phyloP scores from a whole-genome alignment of 2,888 invertebrate species.

The Agrochola litura region DNA sequence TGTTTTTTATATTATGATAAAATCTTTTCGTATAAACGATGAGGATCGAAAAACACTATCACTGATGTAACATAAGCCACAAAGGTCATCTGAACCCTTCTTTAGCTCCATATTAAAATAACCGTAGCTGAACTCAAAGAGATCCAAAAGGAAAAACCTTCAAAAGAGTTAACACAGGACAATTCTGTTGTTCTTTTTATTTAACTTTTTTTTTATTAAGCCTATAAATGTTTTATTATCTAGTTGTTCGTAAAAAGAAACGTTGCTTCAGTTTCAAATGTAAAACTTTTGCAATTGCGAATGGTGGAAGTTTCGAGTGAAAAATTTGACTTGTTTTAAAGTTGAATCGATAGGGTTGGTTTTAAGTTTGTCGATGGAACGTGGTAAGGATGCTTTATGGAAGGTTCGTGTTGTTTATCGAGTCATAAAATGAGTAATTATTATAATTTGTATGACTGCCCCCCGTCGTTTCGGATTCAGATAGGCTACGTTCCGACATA shows the following conservation, averaged over 20 bases:
- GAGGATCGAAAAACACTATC: neutral
- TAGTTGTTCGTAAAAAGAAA: conserved; percentile 71
- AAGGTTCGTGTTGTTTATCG: neutral
- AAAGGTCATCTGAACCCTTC: conserved; percentile 11
- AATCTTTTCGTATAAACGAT: neutral
- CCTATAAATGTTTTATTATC: conserved; percentile 78
- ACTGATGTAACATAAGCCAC: neutral
- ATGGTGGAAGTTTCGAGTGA: conserved; percentile 62
- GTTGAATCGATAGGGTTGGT: conserved; percentile 61
- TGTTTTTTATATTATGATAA: neutral
- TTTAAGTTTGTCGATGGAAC: conserved; percentile 50
- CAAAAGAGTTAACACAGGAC: conserved; percentile 71
- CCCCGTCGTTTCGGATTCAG: too few relatives aligned
- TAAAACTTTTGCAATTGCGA: conserved; percentile 72
- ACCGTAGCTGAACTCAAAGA: neutral
- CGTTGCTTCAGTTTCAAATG: conserved; percentile 69
- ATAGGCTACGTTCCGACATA: too few relatives aligned
- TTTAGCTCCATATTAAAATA: neutral
- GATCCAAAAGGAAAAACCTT: conserved; percentile 67
- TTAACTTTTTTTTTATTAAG: conserved; percentile 72
- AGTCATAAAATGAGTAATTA: neutral
- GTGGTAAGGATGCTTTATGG: conserved; percentile 12
- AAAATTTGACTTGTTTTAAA: conserved; percentile 67
- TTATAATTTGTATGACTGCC: neutral
- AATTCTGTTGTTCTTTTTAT: conserved; percentile 69